Evolutionary conservation across 2,888 invertebrate species (phyloP).

Genomic region (Pristionchus fissidentatus): DNA sequence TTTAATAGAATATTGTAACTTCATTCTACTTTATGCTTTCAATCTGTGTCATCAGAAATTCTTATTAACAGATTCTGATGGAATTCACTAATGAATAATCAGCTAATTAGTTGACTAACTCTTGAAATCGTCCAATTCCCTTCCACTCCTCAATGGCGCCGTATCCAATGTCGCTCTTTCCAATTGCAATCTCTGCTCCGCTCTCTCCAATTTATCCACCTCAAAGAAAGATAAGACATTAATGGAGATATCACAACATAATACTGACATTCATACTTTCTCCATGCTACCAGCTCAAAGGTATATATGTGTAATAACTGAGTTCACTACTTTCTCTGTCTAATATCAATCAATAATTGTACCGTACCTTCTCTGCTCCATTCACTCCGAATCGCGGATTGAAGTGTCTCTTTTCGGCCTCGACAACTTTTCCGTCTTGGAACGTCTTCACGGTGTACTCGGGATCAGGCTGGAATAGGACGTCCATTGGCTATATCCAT

Average conservation of each 20-base stretch:
- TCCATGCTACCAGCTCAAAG: neutral
- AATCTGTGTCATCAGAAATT: too few species aligned
- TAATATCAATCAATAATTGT: neutral
- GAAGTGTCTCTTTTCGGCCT: conserved; percentile 67
- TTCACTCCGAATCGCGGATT: conserved; percentile 72
- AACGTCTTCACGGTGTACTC: conserved; percentile 72
- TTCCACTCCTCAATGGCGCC: conserved; percentile 67
- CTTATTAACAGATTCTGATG: neutral
- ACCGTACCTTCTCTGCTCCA: conserved; percentile 62
- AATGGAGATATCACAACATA: neutral
- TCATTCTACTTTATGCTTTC: too few species aligned
- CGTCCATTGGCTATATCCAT: neutral
- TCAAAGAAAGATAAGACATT: conserved; percentile 47
- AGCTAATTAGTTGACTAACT: neutral
- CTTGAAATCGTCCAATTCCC: conserved; percentile 60
- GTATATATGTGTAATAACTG: too few species aligned
- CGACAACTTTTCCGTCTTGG: conserved; percentile 69
- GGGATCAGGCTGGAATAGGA: conserved; percentile 61
- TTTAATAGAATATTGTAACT: neutral
- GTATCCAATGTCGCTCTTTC: conserved; percentile 58
- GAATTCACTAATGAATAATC: neutral
- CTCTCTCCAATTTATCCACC: conserved; percentile 70
- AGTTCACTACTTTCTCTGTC: too few species aligned
- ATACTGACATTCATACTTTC: neutral
- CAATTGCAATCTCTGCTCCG: conserved; percentile 58